These are phyloP conservation scores for Latheticus oryzae DNA, from an alignment of 2,888 invertebrate species.

Conservation along the genomic window DNA sequence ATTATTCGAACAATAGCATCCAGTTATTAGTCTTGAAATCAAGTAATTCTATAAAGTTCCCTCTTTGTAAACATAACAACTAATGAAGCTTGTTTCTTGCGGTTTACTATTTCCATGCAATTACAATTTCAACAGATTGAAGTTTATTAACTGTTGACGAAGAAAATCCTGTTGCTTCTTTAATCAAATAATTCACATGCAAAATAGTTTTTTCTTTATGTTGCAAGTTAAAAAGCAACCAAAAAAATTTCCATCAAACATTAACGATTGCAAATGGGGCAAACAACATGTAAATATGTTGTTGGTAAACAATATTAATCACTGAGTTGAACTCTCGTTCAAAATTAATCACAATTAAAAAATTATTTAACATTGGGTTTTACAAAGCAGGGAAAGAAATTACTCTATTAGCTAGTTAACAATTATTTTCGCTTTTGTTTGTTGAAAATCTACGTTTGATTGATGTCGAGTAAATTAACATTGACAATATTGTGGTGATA, in stretches of 20 bases:
- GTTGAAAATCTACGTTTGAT: conserved; percentile 7
- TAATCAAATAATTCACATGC: conserved; percentile 10
- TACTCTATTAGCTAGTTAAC: conserved; percentile 9
- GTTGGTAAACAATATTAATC: conserved; percentile 25
- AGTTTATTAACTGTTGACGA: conserved; percentile 9
- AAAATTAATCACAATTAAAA: conserved; percentile 36
- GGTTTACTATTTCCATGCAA: conserved; percentile 18
- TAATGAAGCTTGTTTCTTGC: conserved; percentile 21
- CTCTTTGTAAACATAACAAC: conserved; percentile 6
- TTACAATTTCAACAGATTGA: conserved; percentile 19
- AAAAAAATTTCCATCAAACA: conserved; percentile 27
- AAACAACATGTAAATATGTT: conserved; percentile 26
- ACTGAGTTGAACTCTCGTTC: conserved; percentile 9
- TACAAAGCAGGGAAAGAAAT: conserved; percentile 4
- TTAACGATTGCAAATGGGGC: conserved; percentile 25
- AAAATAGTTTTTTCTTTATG: conserved; percentile 14
- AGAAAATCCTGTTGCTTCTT: conserved; percentile 6
- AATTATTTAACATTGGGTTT: conserved; percentile 21
- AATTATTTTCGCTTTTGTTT: conserved; percentile 18
- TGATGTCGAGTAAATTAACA: conserved; percentile 20
- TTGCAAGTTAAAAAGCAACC: conserved; percentile 5
- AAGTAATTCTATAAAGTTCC: conserved; percentile 18
- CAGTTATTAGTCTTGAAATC: conserved; percentile 19
- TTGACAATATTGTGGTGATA: conserved; percentile 21
- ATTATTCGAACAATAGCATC: conserved; percentile 10